Evolutionary conservation across 2,888 invertebrate genomes (phyloP).

Genomic region (Aphidius colemani): DNA sequence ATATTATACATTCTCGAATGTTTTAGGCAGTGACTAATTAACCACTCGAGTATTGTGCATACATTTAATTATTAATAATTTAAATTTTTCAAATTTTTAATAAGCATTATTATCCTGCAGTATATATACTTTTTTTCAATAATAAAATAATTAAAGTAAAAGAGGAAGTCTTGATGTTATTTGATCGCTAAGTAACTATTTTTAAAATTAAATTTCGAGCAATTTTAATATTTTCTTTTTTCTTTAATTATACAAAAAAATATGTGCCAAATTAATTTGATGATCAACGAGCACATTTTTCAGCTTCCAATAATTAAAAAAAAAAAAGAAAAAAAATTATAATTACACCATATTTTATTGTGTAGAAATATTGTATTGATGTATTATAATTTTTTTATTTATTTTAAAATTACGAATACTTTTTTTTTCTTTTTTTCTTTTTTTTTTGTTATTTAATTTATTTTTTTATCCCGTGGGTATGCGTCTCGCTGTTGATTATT

Average conservation of each 20-base stretch:
- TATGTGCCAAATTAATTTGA: constrained; percentile 6
- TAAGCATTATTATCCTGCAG: constrained; percentile 14
- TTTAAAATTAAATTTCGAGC: constrained; percentile 1
- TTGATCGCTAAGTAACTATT: too few species aligned
- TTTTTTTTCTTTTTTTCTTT: constrained; percentile 24
- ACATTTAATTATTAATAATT: constrained; percentile 13
- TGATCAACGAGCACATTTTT: constrained; percentile 22
- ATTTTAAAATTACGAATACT: constrained; percentile 28
- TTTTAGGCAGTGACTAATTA: constrained; percentile 36
- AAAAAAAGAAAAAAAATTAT: too few species aligned
- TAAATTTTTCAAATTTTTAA: constrained; percentile 17
- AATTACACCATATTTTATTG: constrained; percentile 17
- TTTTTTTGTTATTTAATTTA: constrained; percentile 9
- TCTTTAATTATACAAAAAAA: too few species aligned
- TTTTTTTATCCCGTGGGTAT: constrained; percentile 45
- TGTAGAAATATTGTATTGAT: constrained; percentile 39
- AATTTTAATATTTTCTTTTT: not conserved
- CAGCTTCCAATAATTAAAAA: constrained; percentile 8
- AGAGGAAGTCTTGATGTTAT: not conserved
- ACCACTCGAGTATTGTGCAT: constrained; percentile 28
- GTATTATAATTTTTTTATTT: constrained; percentile 30
- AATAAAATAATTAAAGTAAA: constrained; percentile 16
- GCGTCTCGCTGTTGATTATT: constrained; percentile 41
- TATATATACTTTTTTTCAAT: not conserved
- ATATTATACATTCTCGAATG: constrained; percentile 25